These are phyloP conservation scores for Xylophagus ater DNA, from an alignment of 2,888 invertebrate genomes.

Conservation along the genomic window DNA sequence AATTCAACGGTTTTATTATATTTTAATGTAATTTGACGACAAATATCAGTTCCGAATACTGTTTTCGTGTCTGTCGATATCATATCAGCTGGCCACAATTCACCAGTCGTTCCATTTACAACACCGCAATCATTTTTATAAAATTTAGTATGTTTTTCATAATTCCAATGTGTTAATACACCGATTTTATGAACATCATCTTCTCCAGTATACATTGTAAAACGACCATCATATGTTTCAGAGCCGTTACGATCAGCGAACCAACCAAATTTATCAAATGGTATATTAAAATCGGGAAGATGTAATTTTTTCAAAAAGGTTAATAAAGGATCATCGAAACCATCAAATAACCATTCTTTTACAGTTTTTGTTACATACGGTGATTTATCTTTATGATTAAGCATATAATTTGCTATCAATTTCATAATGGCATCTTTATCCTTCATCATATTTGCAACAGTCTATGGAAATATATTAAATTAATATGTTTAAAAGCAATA, in stretches of 20 bases:
- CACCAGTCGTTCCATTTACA: conserved; percentile 65
- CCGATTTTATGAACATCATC: conserved; percentile 54
- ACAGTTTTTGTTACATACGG: conserved; percentile 50
- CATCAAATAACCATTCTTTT: conserved; percentile 63
- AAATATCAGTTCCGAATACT: conserved; percentile 66
- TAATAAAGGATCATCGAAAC: conserved; percentile 64
- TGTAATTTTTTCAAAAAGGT: conserved; percentile 44
- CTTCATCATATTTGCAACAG: conserved; percentile 50
- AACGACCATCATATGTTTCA: conserved; percentile 60
- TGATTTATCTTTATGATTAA: conserved; percentile 44
- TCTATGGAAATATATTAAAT: conserved; percentile 39
- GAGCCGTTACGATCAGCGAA: conserved; percentile 69
- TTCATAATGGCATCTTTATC: conserved; percentile 36
- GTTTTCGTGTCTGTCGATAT: conserved; percentile 44
- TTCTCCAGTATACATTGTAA: conserved; percentile 64
- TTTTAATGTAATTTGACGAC: conserved; percentile 50
- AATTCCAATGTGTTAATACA: conserved; percentile 60
- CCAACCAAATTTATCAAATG: conserved; percentile 74
- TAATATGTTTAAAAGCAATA: conserved; percentile 1
- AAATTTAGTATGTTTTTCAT: conserved; percentile 43
- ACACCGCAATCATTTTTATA: conserved; percentile 52
- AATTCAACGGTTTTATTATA: conserved; percentile 20
- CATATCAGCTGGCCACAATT: conserved; percentile 61
- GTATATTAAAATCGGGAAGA: conserved; percentile 43
- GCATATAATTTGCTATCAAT: conserved; percentile 44